Base-by-base conservation (phyloP, 2,797 vertebrate species). In the Cetoscarus ocellatus region DNA sequence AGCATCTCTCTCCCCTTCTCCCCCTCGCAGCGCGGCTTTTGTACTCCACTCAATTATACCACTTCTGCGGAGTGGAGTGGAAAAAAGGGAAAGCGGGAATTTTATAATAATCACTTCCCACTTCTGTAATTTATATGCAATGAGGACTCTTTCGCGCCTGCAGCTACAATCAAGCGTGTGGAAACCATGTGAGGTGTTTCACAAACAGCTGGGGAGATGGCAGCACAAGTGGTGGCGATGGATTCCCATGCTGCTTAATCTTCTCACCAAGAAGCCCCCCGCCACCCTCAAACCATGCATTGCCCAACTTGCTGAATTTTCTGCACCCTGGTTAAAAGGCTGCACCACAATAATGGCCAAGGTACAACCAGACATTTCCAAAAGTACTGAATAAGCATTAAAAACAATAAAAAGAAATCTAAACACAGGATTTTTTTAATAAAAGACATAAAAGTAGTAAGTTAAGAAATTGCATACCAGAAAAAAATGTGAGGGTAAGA, bases 41-140 rank as follows among this genome's bases (percentile, higher is more conserved):
- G 84, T 92, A 88, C 92, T 94, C 87, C 84, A 90, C 93, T 91
- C 94, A 95, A 95, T 96, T 96, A 96, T 91, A 80, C 80, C 89
- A 90, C 88, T 90, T 88, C 84, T 82, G 75, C 67, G 47, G 90
- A 95, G 90, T 67, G 73, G 43, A 84, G 67, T 57, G 80, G 79
- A 78, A 88, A 88, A 89, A 84, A 80, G 77, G 79, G 81, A 92
- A 91, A 93, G 85, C 84, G 63, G 82, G 90, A 90, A 92, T 93
- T 92, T 92, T 90, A 92, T 87, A 88, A 79, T 90, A 93, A 92
- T 91, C 83, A 78, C 91, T 92, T 93, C 89, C 88, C 92, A 92
- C 88, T 93, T 90, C 77, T 70, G 91, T 92, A 90, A 89, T 95
- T 94, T 94, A 90, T 92, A 91, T 84, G 92, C 91, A 93, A 92